These are phyloP conservation scores for Ciconia stormi DNA, from an alignment of 2,113 vertebrate species.

Conservation along the genomic window DNA sequence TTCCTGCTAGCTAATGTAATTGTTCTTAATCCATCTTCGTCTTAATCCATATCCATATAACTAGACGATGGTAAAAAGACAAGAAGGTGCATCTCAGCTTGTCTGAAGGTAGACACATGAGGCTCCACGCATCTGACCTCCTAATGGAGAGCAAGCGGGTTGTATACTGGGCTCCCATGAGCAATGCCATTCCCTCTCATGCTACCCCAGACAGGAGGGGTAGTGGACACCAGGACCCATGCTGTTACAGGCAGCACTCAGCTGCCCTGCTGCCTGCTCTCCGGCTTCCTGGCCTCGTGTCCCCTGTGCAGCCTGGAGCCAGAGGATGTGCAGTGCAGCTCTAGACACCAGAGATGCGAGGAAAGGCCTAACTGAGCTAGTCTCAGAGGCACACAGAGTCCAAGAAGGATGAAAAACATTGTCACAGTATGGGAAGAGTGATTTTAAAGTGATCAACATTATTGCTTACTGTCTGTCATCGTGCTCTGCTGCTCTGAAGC, in stretches of 20 bases:
- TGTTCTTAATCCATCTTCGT: background rate
- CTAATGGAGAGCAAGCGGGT: background rate
- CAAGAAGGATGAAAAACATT: background rate
- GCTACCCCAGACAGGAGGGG: background rate
- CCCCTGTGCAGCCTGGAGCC: background rate
- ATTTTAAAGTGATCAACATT: background rate
- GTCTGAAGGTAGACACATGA: background rate
- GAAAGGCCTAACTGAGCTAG: background rate
- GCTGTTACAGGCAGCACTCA: background rate
- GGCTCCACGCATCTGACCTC: background rate
- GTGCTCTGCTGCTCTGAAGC: background rate
- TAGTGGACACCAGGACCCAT: background rate
- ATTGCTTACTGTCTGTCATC: background rate
- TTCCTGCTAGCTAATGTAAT: background rate
- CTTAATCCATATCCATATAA: background rate
- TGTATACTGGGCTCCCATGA: background rate
- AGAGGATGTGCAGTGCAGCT: background rate
- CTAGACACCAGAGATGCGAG: background rate
- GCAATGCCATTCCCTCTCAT: background rate
- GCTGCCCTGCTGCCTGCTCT: background rate
- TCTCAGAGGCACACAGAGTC: background rate
- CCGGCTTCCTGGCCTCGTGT: background rate
- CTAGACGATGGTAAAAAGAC: background rate
- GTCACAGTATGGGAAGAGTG: rapidly evolving
- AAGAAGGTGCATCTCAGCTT: background rate